These are phyloP conservation scores for Rhaphigaster nebulosa DNA, from an alignment of 2,888 invertebrate genomes.

Conservation along the genomic window DNA sequence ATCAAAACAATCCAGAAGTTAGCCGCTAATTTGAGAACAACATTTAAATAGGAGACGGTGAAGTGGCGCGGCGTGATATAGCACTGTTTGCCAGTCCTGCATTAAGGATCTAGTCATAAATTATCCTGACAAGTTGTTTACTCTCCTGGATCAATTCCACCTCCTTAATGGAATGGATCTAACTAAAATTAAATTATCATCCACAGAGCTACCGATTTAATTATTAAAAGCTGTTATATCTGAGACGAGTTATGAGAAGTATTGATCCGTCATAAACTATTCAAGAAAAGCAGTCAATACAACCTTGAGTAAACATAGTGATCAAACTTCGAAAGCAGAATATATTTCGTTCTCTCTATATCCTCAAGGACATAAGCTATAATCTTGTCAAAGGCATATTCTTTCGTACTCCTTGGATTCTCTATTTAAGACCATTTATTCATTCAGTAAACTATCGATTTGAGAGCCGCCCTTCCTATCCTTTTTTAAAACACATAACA, in stretches of 20 bases:
- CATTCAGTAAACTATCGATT: background rate
- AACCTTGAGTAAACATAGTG: background rate
- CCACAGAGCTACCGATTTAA: background rate
- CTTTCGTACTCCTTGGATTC: background rate
- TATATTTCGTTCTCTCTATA: background rate
- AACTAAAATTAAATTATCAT: slow-evolving; percentile 32
- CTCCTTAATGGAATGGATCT: slow-evolving; percentile 10
- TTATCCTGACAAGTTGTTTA: slow-evolving; percentile 45
- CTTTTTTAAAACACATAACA: no score
- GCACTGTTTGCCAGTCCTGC: background rate
- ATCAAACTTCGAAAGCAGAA: background rate
- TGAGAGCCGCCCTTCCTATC: background rate
- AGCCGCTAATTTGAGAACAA: background rate
- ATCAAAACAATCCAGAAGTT: background rate
- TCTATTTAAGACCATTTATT: background rate
- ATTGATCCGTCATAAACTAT: background rate
- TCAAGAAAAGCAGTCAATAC: background rate
- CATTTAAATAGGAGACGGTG: background rate
- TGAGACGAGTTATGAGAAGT: background rate
- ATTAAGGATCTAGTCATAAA: slow-evolving; percentile 14
- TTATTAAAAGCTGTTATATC: background rate
- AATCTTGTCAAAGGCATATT: background rate
- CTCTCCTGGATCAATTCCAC: background rate
- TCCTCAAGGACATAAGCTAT: background rate
- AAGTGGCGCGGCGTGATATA: background rate